phyloP scores from a whole-genome alignment of 2,888 invertebrate species.

The Tenthredo notha region DNA sequence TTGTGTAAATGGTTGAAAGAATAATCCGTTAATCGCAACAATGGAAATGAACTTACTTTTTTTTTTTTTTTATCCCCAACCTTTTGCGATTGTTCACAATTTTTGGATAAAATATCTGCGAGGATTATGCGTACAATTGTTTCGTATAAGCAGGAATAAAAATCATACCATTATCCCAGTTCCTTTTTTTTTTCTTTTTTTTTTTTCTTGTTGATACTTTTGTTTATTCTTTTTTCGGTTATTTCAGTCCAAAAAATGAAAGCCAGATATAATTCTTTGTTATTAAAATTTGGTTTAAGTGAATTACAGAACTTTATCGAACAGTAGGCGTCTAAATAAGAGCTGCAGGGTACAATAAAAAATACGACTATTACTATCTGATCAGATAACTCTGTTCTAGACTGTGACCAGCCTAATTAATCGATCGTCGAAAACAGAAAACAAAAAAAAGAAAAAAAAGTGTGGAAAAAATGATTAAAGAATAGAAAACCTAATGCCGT shows the following conservation, averaged over 20 bases:
- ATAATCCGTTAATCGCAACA: slow-evolving; percentile 27
- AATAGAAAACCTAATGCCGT: not conserved
- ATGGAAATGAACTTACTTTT: not conserved
- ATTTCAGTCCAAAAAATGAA: not conserved
- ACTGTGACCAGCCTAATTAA: not conserved
- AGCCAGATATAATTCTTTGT: not conserved
- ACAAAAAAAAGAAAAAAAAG: not conserved
- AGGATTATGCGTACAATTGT: slow-evolving; percentile 29
- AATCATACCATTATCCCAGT: not conserved
- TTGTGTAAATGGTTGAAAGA: not conserved
- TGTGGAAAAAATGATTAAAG: not conserved
- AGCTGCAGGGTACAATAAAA: not conserved
- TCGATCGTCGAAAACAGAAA: not conserved
- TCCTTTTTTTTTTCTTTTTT: slow-evolving; percentile 15
- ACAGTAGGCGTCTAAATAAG: not conserved
- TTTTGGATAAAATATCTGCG: not conserved
- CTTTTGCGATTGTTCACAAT: not conserved
- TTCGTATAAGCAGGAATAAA: not conserved
- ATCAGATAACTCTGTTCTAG: not conserved
- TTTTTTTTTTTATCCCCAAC: not conserved
- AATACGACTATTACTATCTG: not conserved
- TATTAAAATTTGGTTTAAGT: not conserved
- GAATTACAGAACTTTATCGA: not conserved
- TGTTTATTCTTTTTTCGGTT: not conserved
- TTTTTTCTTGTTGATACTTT: too few relatives aligned